Conservation (phyloP, 2,888 invertebrate genomes). For the Dolichomitus sp. region DNA sequence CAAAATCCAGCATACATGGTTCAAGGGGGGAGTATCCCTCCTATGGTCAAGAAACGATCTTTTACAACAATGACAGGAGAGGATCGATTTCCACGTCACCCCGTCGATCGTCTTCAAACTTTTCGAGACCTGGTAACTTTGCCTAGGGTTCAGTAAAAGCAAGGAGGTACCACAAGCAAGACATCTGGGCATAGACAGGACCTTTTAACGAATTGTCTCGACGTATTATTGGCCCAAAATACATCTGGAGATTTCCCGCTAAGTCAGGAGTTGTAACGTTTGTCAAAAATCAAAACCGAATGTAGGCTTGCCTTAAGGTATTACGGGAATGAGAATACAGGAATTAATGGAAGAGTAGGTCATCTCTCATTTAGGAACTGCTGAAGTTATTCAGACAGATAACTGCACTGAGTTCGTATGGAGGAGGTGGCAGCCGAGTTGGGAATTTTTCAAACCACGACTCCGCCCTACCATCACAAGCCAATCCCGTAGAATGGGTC, state of each 20-base stretch:
- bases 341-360: slow-evolving; percentile 18
- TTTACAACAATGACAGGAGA: too few species aligned
- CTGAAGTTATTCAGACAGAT: slow-evolving; percentile 65
- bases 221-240: slow-evolving; percentile 71
- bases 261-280: slow-evolving; percentile 64
- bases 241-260: slow-evolving; percentile 55
- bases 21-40: too few species aligned
- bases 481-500: not conserved
- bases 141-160: too few species aligned
- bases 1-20: too few species aligned
- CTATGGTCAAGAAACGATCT: too few species aligned
- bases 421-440: not conserved
- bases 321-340: not conserved
- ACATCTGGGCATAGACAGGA: slow-evolving; percentile 70
- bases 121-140: too few species aligned
- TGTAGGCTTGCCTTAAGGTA: not conserved
- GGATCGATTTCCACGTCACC: too few species aligned
- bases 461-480: not conserved
- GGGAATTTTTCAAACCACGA: too few species aligned
- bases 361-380: slow-evolving; percentile 15
- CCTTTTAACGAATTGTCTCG: slow-evolving; percentile 15
- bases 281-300: slow-evolving; percentile 67
- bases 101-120: too few species aligned
- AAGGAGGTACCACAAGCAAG: slow-evolving; percentile 58
- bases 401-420: slow-evolving; percentile 71